Conservation (phyloP, 2,888 invertebrate species). For the Cotesia congregata region DNA sequence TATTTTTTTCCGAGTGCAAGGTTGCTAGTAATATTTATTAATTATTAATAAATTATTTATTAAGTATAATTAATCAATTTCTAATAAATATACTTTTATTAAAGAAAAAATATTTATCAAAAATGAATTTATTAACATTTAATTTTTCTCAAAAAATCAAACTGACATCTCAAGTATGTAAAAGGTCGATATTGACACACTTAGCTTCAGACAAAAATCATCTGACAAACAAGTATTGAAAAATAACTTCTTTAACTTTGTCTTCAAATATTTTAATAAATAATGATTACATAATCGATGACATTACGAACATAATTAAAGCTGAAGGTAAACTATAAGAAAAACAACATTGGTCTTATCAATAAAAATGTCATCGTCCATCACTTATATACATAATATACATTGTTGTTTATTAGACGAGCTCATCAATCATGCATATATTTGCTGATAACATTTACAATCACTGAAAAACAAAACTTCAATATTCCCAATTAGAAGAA, state of each 20-base stretch:
- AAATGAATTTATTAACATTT: no score
- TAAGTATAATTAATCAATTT: no score
- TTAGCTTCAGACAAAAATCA: neutral
- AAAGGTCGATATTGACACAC: no score
- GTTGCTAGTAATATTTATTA: no score
- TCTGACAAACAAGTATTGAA: neutral
- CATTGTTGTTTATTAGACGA: neutral
- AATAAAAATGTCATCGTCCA: neutral
- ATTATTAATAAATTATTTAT: no score
- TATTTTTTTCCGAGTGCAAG: no score
- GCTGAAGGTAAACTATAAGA: neutral
- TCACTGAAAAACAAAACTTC: neutral
- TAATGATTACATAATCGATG: neutral
- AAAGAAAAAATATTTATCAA: no score
- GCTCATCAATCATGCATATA: neutral
- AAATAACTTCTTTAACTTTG: neutral
- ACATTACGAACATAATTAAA: conserved; percentile 12
- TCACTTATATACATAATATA: neutral
- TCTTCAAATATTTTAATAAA: neutral
- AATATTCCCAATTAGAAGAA: neutral
- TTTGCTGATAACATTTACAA: neutral
- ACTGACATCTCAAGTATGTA: no score
- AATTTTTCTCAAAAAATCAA: no score
- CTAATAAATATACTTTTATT: no score
- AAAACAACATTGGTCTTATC: neutral